Evolutionary conservation across 2,888 invertebrate genomes (phyloP), one percentile per base, ranked within the genome.

Genomic region (Drosophila borealis): DNA sequence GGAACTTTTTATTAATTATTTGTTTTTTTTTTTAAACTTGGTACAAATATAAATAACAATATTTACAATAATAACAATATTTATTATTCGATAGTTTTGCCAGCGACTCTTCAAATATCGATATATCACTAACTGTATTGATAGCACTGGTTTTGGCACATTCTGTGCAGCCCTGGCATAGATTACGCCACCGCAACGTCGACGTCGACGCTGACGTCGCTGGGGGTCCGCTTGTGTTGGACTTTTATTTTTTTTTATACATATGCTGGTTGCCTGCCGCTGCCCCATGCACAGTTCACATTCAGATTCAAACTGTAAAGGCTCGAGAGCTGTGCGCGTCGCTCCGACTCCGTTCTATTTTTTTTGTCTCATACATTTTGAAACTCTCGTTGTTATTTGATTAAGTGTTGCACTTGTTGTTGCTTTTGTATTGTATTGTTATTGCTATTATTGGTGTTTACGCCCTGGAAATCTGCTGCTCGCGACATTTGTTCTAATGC

Each of bases 221-320:
- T 74, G 76, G 75, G 76, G 77, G 66, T 70, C 50, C 46, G 45
- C 64, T 49, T 51, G 50, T 36, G 34, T 70, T 37, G 36, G 44
- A 34, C 34, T 63, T 42, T 41, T 44, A 51, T 62, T 37, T 50
- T 54, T 55, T 39, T 69, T 53, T 39, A 67, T 44, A 17, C 36
- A 36, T 45, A 53, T 71, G 54, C 46, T 72, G 14, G 53, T 62
- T 67, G 61, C 45, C 61, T 70, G 72, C 45, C 66, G 69, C 59
- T 69, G 72, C 69, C 83, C 80, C 83, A 77, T 80, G 77, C 73
- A 80, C 59, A 72, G 77, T 67, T 68, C 62, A 54, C 64, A 79
- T 21, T 82, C 69, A 80, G 83, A 80, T 73, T 77, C 70, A 77
- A 76, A 80, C 70, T 80, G 80, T 67, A 76, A 68, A 57, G 67